Base-by-base conservation (phyloP, 2,888 invertebrate species). In the Anoncus sp. region DNA sequence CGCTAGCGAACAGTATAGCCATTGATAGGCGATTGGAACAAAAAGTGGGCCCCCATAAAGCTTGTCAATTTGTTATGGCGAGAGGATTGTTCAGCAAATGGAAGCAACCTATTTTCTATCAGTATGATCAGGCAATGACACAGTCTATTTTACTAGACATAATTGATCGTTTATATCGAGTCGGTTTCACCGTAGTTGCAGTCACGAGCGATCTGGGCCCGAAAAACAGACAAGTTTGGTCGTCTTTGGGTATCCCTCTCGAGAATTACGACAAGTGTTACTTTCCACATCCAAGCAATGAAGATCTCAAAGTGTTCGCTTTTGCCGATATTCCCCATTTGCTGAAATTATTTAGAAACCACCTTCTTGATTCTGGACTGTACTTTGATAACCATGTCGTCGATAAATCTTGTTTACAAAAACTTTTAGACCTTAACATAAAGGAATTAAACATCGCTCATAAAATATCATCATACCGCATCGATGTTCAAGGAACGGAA, bases 401-500 rank as follows among this genome's bases (percentile, higher is more conserved):
- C 16, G 57, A 60, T 16, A 81, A 60, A 60, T 43, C 27, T n/a
- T 76, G 53, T 53, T 65, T 80, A 40, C 73, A 77, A 51, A 43
- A 55, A 47, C 24, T 79, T 47, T 31, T 85, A n/a, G 66, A 59
- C n/a, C 18, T 73, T 20, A 66, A 69, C n/a, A 67, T 63, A 24
- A 60, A 63, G 12, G 84, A 85, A 63, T 71, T 82, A 47, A 83
- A 75, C 67, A 62, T 81, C 22, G 79, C 75, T 2, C 77, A 77
- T 70, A 83, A 83, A 80, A 18, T 84, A n/a, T 81, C 75, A 24
- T 38, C 66, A 55, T 59, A 79, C 3, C 84, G 85, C 80, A 22
- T 85, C 3, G 55, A 84, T 62, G 75, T 83, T 7, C 63, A 77
- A 55, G 83, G 81, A 47, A 66, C 80, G 12, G 49, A 81, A 66